These are phyloP conservation scores for Diplazon laetatorius DNA, from an alignment of 2,888 invertebrate genomes.

Conservation along the genomic window DNA sequence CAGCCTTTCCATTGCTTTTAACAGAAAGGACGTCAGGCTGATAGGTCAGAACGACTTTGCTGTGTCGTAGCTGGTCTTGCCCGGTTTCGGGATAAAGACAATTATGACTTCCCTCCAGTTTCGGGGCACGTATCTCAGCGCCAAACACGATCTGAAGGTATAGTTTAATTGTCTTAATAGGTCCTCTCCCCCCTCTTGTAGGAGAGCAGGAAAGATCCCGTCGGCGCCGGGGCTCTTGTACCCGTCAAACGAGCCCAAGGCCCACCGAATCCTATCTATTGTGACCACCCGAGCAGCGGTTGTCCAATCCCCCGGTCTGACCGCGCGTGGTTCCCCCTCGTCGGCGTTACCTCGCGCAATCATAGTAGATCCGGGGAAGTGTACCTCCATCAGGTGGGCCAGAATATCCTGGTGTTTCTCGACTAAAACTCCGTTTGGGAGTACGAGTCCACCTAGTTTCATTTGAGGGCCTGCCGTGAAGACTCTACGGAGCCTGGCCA, in stretches of 20 bases:
- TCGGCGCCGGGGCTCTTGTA: no score
- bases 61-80: conserved; percentile 38
- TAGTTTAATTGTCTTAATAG: not conserved
- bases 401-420: no score
- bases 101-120: not conserved
- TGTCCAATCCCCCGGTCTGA: not conserved
- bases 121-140: conserved; percentile 15
- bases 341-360: no score
- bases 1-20: conserved; percentile 63
- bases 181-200: conserved; percentile 37
- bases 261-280: conserved; percentile 23
- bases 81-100: conserved; percentile 53
- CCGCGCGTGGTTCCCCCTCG: no score
- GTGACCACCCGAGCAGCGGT: conserved; percentile 34
- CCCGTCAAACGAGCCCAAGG: no score
- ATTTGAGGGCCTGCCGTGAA: no score
- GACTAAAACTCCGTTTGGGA: no score
- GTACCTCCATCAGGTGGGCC: not conserved
- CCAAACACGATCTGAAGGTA: not conserved
- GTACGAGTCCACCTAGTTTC: no score
- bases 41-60: conserved; percentile 64
- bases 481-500: no score
- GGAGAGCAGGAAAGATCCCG: conserved; percentile 2
- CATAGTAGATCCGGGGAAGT: not conserved
- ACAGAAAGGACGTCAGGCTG: conserved; percentile 65